Percentiles rank a stretch among this genome's conserved stretches.
phyloP scores from a whole-genome alignment of 2,797 vertebrate genomes.

The Sebastes hubbsi region DNA sequence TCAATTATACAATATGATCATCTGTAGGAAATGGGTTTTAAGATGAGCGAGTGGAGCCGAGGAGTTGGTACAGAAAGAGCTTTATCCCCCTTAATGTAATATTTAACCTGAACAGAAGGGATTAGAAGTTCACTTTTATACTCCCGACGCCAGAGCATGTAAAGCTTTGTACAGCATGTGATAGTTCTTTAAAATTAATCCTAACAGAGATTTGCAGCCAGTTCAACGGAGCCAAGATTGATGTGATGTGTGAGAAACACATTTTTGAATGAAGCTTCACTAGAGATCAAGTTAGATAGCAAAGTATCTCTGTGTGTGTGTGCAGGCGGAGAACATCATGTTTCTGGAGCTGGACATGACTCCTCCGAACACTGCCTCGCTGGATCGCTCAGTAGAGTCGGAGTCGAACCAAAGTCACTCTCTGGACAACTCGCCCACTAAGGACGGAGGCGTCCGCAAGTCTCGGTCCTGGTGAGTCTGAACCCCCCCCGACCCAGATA shows the following conservation, averaged over 20 bases:
- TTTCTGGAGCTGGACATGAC: slow-evolving; percentile 93
- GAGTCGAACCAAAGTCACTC: slow-evolving; percentile 83
- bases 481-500: accelerated
- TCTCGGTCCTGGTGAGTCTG: slow-evolving; percentile 90
- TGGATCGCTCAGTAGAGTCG: slow-evolving; percentile 81
- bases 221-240: background rate
- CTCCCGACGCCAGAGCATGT: background rate
- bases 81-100: background rate
- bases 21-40: background rate
- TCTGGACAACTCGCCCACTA: slow-evolving; percentile 82
- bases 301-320: background rate
- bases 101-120: background rate
- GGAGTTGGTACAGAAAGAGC: background rate
- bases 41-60: background rate
- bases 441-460: slow-evolving; percentile 87
- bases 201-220: background rate
- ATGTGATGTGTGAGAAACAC: background rate
- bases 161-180: background rate
- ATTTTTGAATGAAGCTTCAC: background rate
- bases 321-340: slow-evolving; percentile 95
- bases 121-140: background rate
- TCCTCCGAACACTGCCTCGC: slow-evolving; percentile 86
- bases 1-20: background rate
- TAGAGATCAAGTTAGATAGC: background rate
- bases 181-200: background rate